Evolutionary conservation across 2,888 invertebrate species (phyloP), one percentile per base, ranked within the genome.

Genomic region (Orchestes rusci): DNA sequence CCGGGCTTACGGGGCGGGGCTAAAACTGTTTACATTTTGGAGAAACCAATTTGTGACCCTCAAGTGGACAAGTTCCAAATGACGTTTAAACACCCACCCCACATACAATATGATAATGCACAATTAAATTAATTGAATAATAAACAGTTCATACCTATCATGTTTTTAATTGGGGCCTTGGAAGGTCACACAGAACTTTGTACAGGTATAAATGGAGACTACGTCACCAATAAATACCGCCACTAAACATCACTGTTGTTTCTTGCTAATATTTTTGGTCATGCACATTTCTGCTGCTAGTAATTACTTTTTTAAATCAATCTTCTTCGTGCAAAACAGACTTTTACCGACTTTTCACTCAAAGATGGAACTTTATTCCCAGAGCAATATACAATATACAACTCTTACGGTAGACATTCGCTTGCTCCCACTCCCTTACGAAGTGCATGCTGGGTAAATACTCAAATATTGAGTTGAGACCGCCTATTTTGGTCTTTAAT

Each of bases 121-220:
- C n/a, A n/a, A n/a, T n/a, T n/a, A n/a, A n/a, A n/a, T n/a, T n/a
- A n/a, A n/a, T n/a, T n/a, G n/a, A n/a, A n/a, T n/a, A n/a, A n/a
- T n/a, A n/a, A n/a, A n/a, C n/a, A n/a, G n/a, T 47, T 63, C 63
- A 53, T 55, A 65, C 65, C 64, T 64, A 53, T 59, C 62, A 61
- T 59, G 57, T 56, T 62, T 63, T 60, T 56, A 56, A 56, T 58
- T 58, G 58, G 51, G 55, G 54, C 58, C 56, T 57, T 58, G 56
- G 52, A 58, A 59, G 56, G 56, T 59, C 57, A 50, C 33, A 55
- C 60, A 64, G 60, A 60, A 62, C 61, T 60, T 52, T 56, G 57
- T 59, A 62, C 64, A 63, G 62, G 62, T 67, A 66, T 39, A 63
- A 67, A 67, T 67, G 66, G 66, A 67, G 66, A 68, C 65, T 63